Evolutionary conservation across 1,140 invertebrate species (phyloP), one percentile per base, ranked within the genome.

Genomic region (Nasonia vitripennis): DNA sequence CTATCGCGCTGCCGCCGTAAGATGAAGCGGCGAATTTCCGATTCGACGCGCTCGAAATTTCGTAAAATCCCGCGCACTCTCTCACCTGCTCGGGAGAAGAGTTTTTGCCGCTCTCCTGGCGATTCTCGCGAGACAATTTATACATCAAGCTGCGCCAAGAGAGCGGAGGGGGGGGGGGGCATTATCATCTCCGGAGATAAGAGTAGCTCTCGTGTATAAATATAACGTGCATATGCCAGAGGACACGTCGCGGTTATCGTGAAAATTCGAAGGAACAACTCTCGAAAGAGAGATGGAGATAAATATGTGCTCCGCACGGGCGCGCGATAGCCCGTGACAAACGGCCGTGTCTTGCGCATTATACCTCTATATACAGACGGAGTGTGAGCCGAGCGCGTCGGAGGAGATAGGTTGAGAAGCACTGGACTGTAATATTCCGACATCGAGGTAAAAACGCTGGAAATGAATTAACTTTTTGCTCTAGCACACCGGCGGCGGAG

Each of bases 401-500:
- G 5, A 45, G 5, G 11, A 34, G 17, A 7, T 27, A 6, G 4
- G 67, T 74, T 80, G 77, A 85, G 78, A 84, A 51, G 67, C 78
- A 68, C 89, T 90, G 89, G 0, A 55, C 41, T 14, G 86, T 87
- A 89, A 89, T 89, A 90, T 91, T 90, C 88, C 83, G 71, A 82
- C 86, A 89, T 91, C 89, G 86, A 82, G 86, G 88, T 91, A 92
- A 91, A 91, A 92, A 91, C 87, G 86, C 87, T 89, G 90, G 89
- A 91, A 91, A 92, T 91, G 91, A 92, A 92, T 92, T 92, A 92
- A 92, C 91, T 92, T 92, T 92, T 92, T 91, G 89, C 83, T 74
- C 23, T 74, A 88, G 87, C 83, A 68, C 27, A 27, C 27, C 27
- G 27, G 78, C 55, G 70, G 86, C 20, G 78, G 73, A 78, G 81